Conservation (phyloP, 2,797 vertebrate species). For the Cynopterus sphinx region DNA sequence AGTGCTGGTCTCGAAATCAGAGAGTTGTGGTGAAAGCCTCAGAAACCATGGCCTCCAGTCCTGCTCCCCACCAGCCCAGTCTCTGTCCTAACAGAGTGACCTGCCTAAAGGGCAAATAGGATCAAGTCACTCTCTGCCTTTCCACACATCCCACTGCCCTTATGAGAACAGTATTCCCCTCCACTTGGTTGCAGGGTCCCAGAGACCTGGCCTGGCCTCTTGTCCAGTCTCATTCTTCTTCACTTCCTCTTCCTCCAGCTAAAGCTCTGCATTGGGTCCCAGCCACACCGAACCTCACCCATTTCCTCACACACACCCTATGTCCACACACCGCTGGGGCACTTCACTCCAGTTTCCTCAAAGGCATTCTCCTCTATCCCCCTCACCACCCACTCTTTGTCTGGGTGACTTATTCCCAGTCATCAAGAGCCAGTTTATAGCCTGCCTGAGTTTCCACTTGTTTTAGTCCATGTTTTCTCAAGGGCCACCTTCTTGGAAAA, state of each 20-base stretch:
- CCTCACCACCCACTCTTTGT: background rate
- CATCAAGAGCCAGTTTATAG: background rate
- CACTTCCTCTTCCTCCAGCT: background rate
- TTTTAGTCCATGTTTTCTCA: no score
- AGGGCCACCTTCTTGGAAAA: no score
- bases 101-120: background rate
- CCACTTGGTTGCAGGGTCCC: background rate
- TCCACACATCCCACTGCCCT: background rate
- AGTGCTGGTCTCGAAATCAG: accelerated
- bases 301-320: background rate
- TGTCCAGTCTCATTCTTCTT: background rate
- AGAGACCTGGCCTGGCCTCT: background rate
- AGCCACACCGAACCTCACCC: background rate
- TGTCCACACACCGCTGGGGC: background rate
- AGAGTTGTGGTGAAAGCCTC: background rate
- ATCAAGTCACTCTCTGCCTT: background rate
- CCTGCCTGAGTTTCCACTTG: no score
- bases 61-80: background rate
- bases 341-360: background rate
- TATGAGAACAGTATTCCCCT: background rate
- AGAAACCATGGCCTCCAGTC: background rate
- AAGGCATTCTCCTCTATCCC: background rate
- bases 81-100: background rate
- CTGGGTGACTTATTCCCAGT: background rate
- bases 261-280: no score